Evolutionary conservation across 2,113 vertebrate genomes (phyloP).

Genomic region (Arvicanthis niloticus): DNA sequence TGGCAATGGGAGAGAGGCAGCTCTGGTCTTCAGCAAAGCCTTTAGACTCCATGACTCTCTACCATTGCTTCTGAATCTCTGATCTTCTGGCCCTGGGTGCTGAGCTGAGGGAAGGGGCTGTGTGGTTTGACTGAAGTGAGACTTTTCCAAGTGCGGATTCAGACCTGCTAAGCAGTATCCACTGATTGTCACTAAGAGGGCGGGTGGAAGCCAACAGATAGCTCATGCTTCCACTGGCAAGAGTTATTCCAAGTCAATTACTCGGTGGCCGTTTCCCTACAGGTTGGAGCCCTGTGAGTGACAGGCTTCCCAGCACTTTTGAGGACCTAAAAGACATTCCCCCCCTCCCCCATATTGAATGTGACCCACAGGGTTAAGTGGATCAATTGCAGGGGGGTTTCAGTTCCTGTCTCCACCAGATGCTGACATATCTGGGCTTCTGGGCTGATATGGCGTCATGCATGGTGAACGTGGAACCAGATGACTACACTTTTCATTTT

Average conservation of each 20-base stretch:
- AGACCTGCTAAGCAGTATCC: not conserved
- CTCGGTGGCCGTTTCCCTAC: not conserved
- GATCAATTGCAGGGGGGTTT: not conserved
- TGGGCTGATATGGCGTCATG: not conserved
- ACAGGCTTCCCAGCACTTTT: slow-evolving; percentile 5
- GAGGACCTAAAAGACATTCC: not conserved
- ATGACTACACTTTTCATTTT: slow-evolving; percentile 29
- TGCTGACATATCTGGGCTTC: not conserved
- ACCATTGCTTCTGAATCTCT: not conserved
- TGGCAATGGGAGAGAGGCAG: slow-evolving; percentile 44
- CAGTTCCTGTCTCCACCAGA: not conserved
- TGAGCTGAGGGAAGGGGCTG: not conserved
- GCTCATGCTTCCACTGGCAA: slow-evolving; percentile 31
- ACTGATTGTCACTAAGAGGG: slow-evolving; percentile 21
- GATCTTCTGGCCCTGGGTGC: not conserved
- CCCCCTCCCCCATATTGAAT: not conserved
- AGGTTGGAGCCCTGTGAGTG: slow-evolving; percentile 24
- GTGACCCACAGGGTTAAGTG: not conserved
- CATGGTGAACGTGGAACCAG: not conserved
- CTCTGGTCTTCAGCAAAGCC: not conserved
- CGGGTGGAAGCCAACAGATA: slow-evolving; percentile 23
- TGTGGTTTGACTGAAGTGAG: not conserved
- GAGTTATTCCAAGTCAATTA: slow-evolving; percentile 28
- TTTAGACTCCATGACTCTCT: not conserved
- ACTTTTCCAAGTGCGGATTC: slow-evolving; percentile 11